These are phyloP conservation scores for Diglossa cyanea DNA, from an alignment of 2,797 vertebrate species.

Conservation along the genomic window DNA sequence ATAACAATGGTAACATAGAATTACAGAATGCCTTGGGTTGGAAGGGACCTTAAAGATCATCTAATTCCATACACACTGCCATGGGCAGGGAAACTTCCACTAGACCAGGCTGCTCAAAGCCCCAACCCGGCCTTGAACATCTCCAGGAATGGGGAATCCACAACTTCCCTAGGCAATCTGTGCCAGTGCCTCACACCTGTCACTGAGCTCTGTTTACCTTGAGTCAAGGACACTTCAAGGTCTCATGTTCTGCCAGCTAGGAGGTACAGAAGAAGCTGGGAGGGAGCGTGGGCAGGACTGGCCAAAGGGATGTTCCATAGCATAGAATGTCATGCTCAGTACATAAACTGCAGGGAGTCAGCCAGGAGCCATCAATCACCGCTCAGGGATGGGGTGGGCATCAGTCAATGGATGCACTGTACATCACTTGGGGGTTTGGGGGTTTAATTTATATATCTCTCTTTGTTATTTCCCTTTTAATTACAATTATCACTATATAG, in stretches of 20 bases:
- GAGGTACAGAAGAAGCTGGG: background rate
- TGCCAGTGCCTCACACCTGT: background rate
- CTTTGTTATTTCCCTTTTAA: background rate
- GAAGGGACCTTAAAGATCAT: background rate
- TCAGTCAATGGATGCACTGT: background rate
- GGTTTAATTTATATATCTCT: background rate
- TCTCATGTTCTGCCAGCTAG: background rate
- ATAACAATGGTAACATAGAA: background rate
- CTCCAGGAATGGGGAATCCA: background rate
- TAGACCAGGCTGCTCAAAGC: background rate
- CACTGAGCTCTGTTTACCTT: background rate
- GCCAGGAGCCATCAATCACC: fast-evolving
- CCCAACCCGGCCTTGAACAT: background rate
- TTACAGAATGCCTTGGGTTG: background rate
- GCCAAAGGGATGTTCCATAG: background rate
- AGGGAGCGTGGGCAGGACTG: background rate
- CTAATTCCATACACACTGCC: background rate
- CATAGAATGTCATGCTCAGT: background rate
- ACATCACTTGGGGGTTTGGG: no score
- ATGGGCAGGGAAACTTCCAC: background rate
- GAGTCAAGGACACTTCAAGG: background rate
- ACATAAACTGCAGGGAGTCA: background rate
- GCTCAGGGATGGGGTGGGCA: background rate
- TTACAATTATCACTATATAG: background rate
- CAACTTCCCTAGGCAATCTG: background rate